phyloP scores from a whole-genome alignment of 2,113 vertebrate species.

The Bos javanicus region DNA sequence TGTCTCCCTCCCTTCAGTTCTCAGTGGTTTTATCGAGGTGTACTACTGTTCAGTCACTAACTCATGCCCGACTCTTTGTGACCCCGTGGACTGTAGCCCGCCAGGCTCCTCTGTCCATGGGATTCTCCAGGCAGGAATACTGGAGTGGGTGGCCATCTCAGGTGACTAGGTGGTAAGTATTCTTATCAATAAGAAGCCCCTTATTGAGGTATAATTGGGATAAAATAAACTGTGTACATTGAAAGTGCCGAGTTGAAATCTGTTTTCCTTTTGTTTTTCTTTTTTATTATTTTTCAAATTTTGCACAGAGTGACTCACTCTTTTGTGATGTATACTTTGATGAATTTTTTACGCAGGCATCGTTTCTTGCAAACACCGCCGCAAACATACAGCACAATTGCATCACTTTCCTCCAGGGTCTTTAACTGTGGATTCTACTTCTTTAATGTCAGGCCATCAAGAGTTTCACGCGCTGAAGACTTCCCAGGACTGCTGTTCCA shows the following conservation, averaged over 20 bases:
- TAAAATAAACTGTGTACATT: not conserved
- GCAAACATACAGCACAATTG: not conserved
- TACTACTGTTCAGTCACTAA: not conserved
- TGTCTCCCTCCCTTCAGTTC: not conserved
- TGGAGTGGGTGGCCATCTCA: not conserved
- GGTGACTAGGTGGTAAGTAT: not conserved
- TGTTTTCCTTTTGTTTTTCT: not conserved
- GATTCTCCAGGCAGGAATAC: not conserved
- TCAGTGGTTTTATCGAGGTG: not conserved
- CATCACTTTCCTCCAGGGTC: not conserved
- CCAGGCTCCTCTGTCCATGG: not conserved
- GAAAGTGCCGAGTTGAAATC: not conserved
- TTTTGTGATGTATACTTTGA: too few species aligned
- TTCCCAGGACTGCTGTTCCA: fast-evolving
- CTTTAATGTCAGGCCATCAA: not conserved
- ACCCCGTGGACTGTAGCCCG: not conserved
- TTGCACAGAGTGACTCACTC: not conserved
- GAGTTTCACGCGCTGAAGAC: not conserved
- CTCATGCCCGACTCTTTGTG: not conserved
- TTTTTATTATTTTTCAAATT: not conserved
- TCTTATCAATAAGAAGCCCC: not conserved
- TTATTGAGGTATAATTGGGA: not conserved
- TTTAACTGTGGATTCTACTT: too few species aligned
- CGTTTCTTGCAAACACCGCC: not conserved
- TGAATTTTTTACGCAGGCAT: not conserved